These are phyloP conservation scores for Mycetomoellerius zeteki DNA, from an alignment of 1,140 invertebrate genomes.

Conservation along the genomic window DNA sequence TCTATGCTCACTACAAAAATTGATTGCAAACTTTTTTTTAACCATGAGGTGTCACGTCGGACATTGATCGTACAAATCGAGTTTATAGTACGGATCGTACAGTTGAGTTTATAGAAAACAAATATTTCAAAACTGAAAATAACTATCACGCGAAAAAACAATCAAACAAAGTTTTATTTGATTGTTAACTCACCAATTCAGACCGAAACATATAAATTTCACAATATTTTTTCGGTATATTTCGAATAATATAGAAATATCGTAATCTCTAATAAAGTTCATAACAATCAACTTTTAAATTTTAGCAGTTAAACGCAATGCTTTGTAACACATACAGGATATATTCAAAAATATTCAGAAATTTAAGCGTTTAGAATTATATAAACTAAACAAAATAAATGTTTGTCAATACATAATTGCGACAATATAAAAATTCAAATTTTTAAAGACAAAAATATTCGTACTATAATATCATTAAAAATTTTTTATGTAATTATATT, in stretches of 20 bases:
- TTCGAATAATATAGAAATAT: conserved; percentile 14
- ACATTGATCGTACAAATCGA: neutral
- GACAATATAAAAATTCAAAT: neutral
- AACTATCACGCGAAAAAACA: conserved; percentile 15
- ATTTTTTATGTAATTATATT: neutral
- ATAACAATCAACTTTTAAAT: neutral
- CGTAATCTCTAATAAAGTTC: neutral
- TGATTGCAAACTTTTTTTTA: conserved; percentile 11
- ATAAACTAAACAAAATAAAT: neutral
- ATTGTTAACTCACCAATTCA: conserved; percentile 13
- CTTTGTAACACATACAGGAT: neutral
- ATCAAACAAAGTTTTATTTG: conserved; percentile 9
- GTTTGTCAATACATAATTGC: neutral
- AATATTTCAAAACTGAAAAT: conserved; percentile 27
- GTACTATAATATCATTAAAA: neutral
- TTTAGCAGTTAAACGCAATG: neutral
- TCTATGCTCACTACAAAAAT: neutral
- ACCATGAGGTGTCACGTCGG: neutral
- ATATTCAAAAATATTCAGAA: neutral
- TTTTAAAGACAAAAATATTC: neutral
- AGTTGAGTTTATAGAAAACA: conserved; percentile 20
- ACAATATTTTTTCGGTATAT: conserved; percentile 7
- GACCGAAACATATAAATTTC: conserved; percentile 20
- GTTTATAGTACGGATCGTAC: no score
- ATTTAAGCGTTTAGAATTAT: neutral